Conservation (phyloP, 2,797 vertebrate species). For the Lacerta viridis region DNA sequence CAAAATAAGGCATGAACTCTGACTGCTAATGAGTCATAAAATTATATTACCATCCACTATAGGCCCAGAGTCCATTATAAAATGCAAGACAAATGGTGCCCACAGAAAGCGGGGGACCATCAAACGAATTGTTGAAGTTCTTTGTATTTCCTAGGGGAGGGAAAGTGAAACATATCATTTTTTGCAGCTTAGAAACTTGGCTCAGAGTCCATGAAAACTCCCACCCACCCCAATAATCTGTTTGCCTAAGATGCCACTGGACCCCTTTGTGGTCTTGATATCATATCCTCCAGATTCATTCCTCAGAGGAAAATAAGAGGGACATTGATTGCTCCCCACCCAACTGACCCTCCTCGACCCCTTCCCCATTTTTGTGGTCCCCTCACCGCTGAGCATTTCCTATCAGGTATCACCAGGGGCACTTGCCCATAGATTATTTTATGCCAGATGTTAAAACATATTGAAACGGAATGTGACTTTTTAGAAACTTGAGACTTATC, state of each 20-base stretch:
- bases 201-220: background rate
- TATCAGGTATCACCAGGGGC: too few species aligned
- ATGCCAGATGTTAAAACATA: background rate
- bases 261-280: background rate
- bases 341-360: too few species aligned
- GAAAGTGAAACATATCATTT: constrained; percentile 8
- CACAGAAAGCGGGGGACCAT: constrained; percentile 80
- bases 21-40: background rate
- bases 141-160: constrained; percentile 87
- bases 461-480: background rate
- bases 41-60: constrained; percentile 92
- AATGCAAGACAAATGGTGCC: constrained; percentile 89
- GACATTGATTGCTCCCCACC: too few species aligned
- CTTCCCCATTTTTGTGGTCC: too few species aligned
- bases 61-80: constrained; percentile 97
- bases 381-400: too few species aligned
- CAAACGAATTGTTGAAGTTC: constrained; percentile 89
- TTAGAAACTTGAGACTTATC: background rate
- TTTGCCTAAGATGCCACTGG: background rate
- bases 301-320: too few species aligned
- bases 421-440: background rate
- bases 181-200: background rate
- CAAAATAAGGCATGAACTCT: background rate
- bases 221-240: too few species aligned
- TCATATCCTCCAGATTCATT: too few species aligned